These are phyloP conservation scores for Himalopsyche phryganea DNA, from an alignment of 1,140 invertebrate genomes.

Conservation along the genomic window DNA sequence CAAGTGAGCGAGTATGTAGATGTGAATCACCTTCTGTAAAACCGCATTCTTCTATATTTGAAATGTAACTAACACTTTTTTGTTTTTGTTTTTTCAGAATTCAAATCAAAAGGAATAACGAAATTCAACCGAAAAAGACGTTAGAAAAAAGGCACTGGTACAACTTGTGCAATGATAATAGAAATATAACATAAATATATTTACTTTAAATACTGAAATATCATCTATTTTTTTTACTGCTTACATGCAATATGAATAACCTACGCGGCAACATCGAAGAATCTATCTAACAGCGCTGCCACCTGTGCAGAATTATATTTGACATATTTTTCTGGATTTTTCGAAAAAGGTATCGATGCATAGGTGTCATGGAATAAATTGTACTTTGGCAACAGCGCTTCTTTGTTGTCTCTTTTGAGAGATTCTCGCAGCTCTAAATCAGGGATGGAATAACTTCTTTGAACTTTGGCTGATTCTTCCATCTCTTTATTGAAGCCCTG, in stretches of 20 bases:
- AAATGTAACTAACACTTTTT: too few relatives aligned
- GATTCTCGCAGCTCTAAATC: conserved; percentile 81
- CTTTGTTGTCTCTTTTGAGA: conserved; percentile 81
- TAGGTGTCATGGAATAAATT: conserved; percentile 74
- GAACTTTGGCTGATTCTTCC: conserved; percentile 80
- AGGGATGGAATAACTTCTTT: conserved; percentile 90
- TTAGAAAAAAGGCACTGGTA: not conserved
- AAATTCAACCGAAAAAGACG: not conserved
- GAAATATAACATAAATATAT: not conserved
- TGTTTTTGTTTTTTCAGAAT: too few relatives aligned
- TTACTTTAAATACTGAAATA: not conserved
- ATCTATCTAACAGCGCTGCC: conserved; percentile 70
- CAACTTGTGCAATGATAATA: not conserved
- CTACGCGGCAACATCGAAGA: conserved; percentile 75
- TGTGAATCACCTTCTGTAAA: too few relatives aligned
- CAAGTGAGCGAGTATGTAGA: too few relatives aligned
- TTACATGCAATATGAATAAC: conserved; percentile 2
- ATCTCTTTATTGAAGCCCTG: conserved; percentile 93
- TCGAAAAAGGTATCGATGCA: conserved; percentile 74
- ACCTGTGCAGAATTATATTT: conserved; percentile 87
- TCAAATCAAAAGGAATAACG: not conserved
- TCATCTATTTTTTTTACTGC: too few relatives aligned
- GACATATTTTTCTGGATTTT: conserved; percentile 92
- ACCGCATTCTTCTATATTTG: too few relatives aligned
- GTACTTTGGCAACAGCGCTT: conserved; percentile 81